Evolutionary conservation across 2,113 vertebrate species (phyloP).

Genomic region (Nesospiza acunhae): DNA sequence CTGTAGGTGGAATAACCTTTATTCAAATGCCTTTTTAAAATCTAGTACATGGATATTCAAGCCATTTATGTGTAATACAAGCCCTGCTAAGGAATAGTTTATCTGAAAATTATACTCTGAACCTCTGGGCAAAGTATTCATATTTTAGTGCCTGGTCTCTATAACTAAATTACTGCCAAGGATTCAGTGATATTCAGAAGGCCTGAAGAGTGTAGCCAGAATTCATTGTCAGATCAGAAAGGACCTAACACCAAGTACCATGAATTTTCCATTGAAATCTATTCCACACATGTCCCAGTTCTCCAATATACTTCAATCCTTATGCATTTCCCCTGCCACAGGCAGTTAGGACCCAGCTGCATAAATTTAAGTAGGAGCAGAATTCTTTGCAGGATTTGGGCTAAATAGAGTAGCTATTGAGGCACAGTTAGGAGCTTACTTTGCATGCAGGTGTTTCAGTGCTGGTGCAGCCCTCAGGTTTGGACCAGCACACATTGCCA

Average conservation of each 20-base stretch:
- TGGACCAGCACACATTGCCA: fast-evolving
- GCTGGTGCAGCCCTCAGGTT: not conserved
- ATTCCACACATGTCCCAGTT: not conserved
- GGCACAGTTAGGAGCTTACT: not conserved
- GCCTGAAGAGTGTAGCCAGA: not conserved
- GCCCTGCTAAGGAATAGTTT: not conserved
- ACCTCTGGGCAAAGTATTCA: not conserved
- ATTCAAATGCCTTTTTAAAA: not conserved
- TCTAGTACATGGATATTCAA: not conserved
- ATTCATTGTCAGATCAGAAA: not conserved
- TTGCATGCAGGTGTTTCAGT: not conserved
- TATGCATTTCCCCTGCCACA: not conserved
- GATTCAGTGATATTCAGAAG: not conserved
- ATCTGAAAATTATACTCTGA: not conserved
- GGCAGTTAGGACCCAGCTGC: not conserved
- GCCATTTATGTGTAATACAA: not conserved
- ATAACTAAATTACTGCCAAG: not conserved
- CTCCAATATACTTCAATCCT: not conserved
- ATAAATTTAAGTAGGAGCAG: not conserved
- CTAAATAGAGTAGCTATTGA: not conserved
- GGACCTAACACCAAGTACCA: not conserved
- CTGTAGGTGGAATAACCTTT: not conserved
- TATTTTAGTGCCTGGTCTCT: not conserved
- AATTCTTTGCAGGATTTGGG: not conserved
- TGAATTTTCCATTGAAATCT: not conserved